Conservation (phyloP, 2,113 vertebrate genomes). For the Todiramphus saurophagus region DNA sequence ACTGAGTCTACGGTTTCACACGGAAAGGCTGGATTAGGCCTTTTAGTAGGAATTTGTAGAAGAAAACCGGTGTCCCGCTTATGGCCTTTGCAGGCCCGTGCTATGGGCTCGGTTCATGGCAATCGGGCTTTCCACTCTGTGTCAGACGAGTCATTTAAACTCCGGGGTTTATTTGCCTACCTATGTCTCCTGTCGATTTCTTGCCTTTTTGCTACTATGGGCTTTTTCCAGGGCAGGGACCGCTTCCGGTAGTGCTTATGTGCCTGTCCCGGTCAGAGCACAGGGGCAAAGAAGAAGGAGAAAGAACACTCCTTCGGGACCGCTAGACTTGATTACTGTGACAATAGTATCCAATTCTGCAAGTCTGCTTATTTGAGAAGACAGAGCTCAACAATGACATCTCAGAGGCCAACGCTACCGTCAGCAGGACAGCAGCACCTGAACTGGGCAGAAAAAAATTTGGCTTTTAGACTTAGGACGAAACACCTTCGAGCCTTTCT, state of each 20-base stretch:
- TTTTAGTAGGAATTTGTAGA: background rate
- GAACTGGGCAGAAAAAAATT: background rate
- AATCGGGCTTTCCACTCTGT: background rate
- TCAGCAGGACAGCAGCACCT: background rate
- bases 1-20: background rate
- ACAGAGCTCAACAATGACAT: background rate
- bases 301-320: background rate
- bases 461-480: fast-evolving
- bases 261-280: background rate
- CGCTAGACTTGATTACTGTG: background rate
- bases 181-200: background rate
- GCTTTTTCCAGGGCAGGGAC: background rate
- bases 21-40: background rate
- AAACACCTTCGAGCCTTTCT: background rate
- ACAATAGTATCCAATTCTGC: background rate
- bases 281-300: background rate
- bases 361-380: background rate
- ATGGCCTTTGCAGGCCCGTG: no score
- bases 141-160: background rate
- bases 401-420: no score
- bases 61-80: background rate
- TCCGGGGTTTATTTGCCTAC: background rate
- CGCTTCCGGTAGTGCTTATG: background rate
- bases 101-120: background rate
- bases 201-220: background rate